Evolutionary conservation across 2,113 vertebrate species (phyloP).

Genomic region (Holacanthus passer): DNA sequence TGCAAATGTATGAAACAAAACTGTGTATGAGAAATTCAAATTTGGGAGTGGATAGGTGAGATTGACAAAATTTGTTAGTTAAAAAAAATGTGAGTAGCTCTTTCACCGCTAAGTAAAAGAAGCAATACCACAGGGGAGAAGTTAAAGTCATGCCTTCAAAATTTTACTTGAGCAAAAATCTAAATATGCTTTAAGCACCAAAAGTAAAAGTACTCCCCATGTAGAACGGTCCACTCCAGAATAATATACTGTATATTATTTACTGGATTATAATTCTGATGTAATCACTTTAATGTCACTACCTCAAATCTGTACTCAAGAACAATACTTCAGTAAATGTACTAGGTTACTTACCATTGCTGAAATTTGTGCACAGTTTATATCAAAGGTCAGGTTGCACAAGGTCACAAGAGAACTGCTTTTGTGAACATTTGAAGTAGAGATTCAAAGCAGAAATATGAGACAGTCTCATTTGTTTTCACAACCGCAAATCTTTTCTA

Average conservation of each 20-base stretch:
- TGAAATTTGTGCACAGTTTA: constrained; percentile 19
- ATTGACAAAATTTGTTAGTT: too few species aligned
- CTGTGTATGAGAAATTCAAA: background rate
- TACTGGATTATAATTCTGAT: too few species aligned
- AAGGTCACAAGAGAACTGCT: too few species aligned
- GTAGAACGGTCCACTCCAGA: background rate
- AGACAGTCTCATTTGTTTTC: background rate
- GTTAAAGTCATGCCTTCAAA: background rate
- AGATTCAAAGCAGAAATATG: background rate
- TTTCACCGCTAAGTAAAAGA: too few species aligned
- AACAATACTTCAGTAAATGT: background rate
- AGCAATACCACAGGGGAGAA: background rate
- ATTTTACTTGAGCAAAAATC: background rate
- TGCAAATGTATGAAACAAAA: background rate
- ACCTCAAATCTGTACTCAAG: background rate
- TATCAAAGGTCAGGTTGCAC: constrained; percentile 4
- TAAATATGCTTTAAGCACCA: background rate
- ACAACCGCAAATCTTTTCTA: background rate
- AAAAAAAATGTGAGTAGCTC: too few species aligned
- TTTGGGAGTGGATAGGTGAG: constrained; percentile 23
- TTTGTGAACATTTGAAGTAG: too few species aligned
- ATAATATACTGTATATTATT: too few species aligned
- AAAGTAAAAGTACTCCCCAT: background rate
- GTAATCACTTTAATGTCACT: too few species aligned
- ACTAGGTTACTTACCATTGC: background rate